Percentiles rank a stretch among this genome's conserved stretches.
phyloP scores from a whole-genome alignment of 1,140 invertebrate species.

The Dinothrombium tinctorium region DNA sequence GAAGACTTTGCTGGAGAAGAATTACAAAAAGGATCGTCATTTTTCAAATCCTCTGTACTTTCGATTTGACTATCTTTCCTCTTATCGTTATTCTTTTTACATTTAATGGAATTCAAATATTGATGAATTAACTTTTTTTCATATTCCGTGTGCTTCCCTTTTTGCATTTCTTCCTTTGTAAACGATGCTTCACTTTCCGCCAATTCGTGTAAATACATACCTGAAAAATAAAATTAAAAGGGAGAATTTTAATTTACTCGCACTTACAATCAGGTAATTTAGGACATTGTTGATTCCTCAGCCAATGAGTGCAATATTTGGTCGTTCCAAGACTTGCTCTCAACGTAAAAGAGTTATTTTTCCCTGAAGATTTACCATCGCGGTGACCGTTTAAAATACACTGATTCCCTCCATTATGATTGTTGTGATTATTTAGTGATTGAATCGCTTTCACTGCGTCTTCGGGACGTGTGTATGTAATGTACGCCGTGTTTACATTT shows the following conservation, averaged over 20 bases:
- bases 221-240: conserved; percentile 15
- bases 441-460: conserved; percentile 89
- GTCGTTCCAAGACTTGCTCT: conserved; percentile 96
- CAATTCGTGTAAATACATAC: conserved; percentile 98
- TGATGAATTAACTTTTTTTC: conserved; percentile 12
- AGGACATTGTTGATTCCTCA: conserved; percentile 87
- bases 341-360: conserved; percentile 28
- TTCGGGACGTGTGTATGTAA: conserved; percentile 78
- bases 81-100: background rate
- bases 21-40: background rate
- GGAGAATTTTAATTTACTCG: background rate
- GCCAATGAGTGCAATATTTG: conserved; percentile 98
- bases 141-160: conserved; percentile 13
- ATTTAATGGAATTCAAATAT: conserved; percentile 10
- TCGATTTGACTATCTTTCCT: background rate
- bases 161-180: conserved; percentile 97
- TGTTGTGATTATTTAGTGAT: conserved; percentile 57
- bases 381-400: background rate
- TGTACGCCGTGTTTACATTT: conserved; percentile 54
- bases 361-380: background rate
- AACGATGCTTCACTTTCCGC: conserved; percentile 88
- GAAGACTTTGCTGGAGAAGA: background rate
- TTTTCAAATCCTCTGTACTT: too few relatives aligned
- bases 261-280: conserved; percentile 36
- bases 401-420: background rate